Conservation (phyloP, 2,888 invertebrate species). For the Monopis laevigella region DNA sequence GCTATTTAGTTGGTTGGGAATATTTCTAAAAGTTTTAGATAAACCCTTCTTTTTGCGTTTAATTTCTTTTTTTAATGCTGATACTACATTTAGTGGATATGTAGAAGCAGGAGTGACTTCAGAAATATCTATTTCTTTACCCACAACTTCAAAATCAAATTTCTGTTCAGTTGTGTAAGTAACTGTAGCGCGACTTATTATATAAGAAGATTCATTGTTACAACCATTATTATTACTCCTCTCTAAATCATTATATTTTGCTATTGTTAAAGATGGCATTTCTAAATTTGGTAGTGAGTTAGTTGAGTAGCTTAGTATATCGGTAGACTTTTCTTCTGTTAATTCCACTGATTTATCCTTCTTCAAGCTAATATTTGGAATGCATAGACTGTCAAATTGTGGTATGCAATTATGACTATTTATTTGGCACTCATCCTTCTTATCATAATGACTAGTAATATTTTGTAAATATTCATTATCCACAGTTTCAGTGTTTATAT, state of each 20-base stretch:
- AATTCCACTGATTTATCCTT: conserved; percentile 22
- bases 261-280: conserved; percentile 27
- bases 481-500: conserved; percentile 30
- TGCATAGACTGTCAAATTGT: conserved; percentile 43
- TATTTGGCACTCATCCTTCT: neutral
- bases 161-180: conserved; percentile 52
- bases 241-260: conserved; percentile 23
- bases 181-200: conserved; percentile 45
- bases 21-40: conserved; percentile 1
- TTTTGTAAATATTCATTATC: too few species aligned
- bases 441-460: neutral
- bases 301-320: conserved; percentile 23
- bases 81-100: conserved; percentile 49
- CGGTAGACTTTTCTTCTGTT: conserved; percentile 30
- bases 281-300: conserved; percentile 35
- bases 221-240: conserved; percentile 26
- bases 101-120: conserved; percentile 33
- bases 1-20: neutral
- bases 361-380: conserved; percentile 51
- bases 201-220: conserved; percentile 36
- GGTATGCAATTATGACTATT: conserved; percentile 10
- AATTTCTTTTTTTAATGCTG: conserved; percentile 43
- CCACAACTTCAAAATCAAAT: conserved; percentile 47
- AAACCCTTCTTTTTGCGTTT: conserved; percentile 16
- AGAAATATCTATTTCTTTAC: conserved; percentile 28